Evolutionary conservation across 2,797 vertebrate species (phyloP), one percentile per base, ranked within the genome.

Genomic region (Pangasius djambal): DNA sequence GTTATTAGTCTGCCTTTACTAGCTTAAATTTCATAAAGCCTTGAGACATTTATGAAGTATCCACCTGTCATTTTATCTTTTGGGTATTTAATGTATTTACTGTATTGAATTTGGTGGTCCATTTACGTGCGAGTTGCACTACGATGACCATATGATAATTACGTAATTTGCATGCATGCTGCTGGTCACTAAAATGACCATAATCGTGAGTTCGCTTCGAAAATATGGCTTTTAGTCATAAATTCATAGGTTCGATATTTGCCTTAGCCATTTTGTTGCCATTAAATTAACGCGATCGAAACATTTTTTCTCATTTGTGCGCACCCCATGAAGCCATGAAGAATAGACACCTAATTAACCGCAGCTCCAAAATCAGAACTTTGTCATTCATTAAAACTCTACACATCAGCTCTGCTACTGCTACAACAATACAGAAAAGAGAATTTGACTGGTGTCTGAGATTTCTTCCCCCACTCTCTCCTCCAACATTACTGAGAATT

Each of bases 401-500:
- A 57, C 15, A 4, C 16, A 55, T 34, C 16, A 10, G 50, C 3
- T 22, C 59, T 37, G 1, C 37, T 59, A 37, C 8, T 31, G 50
- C 16, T 22, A 13, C n/a, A 15, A 6, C 22, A 28, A 15, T 40
- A 83, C 37, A 61, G 55, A 12, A 61, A 61, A 59, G 79, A 79
- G 50, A 55, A 20, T 79, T 40, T 6, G 34, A 59, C 52, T 34
- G n/a, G 1, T 52, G 63, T 57, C 10, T 59, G 31, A 25, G 84
- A 55, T 70, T 72, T 72, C 83, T 65, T 84, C 70, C 87, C 87
- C 69, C 77, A 50, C 50, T 78, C 87, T 75, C 67, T 89, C 83
- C 84, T 84, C 69, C 86, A 84, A 34, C 83, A 40, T 61, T 48
- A 70, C 69, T 83, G 79, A 74, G 90, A 85, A 88, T 91, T 92